phyloP scores from a whole-genome alignment of 2,888 invertebrate species.

The Cataglyphis rosenhaueri region DNA sequence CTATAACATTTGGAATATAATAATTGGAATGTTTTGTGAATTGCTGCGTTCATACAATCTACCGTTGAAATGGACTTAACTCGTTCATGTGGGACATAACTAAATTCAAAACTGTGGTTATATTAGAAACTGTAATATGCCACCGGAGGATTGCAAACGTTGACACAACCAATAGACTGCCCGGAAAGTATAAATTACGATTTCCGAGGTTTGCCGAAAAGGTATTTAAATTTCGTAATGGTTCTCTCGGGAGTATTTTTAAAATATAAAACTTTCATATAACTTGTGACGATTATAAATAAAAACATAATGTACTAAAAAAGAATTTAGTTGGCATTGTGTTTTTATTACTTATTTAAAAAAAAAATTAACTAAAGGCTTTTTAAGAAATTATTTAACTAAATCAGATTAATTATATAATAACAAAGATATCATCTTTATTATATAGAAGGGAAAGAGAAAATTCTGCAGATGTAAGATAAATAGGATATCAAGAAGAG shows the following conservation, averaged over 20 bases:
- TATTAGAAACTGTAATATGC: slow-evolving; percentile 37
- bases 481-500: neutral
- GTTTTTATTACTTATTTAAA: too few species aligned
- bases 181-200: slow-evolving; percentile 24
- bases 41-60: neutral
- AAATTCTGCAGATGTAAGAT: neutral
- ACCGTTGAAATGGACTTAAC: slow-evolving; percentile 1
- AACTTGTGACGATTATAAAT: neutral
- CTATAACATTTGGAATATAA: neutral
- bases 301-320: neutral
- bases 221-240: neutral
- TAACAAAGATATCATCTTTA: neutral
- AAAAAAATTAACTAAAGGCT: neutral
- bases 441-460: neutral
- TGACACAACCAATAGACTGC: neutral
- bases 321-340: neutral
- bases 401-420: neutral
- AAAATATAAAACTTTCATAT: neutral
- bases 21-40: neutral
- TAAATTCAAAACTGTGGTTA: slow-evolving; percentile 17
- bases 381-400: neutral
- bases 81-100: slow-evolving; percentile 13
- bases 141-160: neutral
- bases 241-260: neutral
- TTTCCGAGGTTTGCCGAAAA: slow-evolving; percentile 6